phyloP scores from a whole-genome alignment of 2,113 vertebrate genomes.

The Melanocharis versteri region DNA sequence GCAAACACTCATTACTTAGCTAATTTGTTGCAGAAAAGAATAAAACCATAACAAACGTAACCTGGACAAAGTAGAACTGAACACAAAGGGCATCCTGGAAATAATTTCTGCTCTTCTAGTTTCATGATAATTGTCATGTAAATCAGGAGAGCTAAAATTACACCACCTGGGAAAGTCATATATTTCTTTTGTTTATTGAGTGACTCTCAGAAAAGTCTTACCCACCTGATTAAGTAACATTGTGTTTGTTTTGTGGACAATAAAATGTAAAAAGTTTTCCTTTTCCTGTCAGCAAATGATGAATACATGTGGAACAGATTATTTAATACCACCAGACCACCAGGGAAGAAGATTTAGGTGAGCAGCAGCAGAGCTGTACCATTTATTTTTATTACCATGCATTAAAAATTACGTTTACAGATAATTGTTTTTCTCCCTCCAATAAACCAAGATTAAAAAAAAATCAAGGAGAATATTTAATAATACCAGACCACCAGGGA shows the following conservation, averaged over 20 bases:
- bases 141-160: slow-evolving; percentile 55
- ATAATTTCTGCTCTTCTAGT: slow-evolving; percentile 28
- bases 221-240: slow-evolving; percentile 63
- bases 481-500: slow-evolving; percentile 80
- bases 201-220: slow-evolving; percentile 47
- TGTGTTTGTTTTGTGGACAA: slow-evolving; percentile 73
- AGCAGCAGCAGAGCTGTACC: slow-evolving; percentile 80
- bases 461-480: slow-evolving; percentile 80
- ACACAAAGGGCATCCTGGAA: slow-evolving; percentile 39
- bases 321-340: slow-evolving; percentile 86
- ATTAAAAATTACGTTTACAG: slow-evolving; percentile 86
- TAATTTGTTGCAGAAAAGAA: slow-evolving; percentile 28
- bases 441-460: slow-evolving; percentile 78
- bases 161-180: slow-evolving; percentile 40
- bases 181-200: slow-evolving; percentile 59
- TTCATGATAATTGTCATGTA: slow-evolving; percentile 65
- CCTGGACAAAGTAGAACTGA: background rate
- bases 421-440: slow-evolving; percentile 85
- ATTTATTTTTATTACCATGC: slow-evolving; percentile 87
- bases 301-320: slow-evolving; percentile 81
- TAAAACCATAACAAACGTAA: slow-evolving; percentile 30
- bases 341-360: slow-evolving; percentile 87
- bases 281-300: slow-evolving; percentile 82
- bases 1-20: slow-evolving; percentile 12
- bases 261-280: slow-evolving; percentile 78